phyloP scores from a whole-genome alignment of 2,113 vertebrate species.

The Pimephales promelas region DNA sequence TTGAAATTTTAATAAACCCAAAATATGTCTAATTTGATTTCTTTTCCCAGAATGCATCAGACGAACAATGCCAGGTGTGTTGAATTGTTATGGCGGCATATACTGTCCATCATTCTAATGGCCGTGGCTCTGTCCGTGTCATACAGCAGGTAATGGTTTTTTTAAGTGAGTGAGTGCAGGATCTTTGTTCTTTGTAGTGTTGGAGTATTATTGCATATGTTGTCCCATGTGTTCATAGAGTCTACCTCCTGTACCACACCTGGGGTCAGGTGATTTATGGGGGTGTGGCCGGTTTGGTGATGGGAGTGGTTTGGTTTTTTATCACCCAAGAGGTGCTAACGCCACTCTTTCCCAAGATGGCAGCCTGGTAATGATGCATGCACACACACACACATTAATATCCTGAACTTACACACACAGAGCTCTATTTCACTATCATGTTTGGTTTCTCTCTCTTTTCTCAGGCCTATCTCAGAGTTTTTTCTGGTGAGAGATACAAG shows the following conservation, averaged over 20 bases:
- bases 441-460: neutral
- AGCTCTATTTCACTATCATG: neutral
- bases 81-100: constrained; percentile 95
- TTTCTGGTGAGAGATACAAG: constrained; percentile 98
- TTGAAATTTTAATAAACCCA: no score
- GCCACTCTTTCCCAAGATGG: constrained; percentile 96
- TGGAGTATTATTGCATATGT: neutral
- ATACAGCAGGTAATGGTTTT: constrained; percentile 89
- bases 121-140: constrained; percentile 89
- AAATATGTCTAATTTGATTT: no score
- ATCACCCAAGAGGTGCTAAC: constrained; percentile 97
- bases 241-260: constrained; percentile 97
- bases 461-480: constrained; percentile 96
- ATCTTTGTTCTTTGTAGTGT: neutral
- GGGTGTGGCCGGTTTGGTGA: constrained; percentile 84
- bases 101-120: constrained; percentile 90
- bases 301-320: constrained; percentile 92
- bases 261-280: constrained; percentile 97
- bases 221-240: constrained; percentile 72
- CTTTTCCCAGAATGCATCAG: constrained; percentile 92
- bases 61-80: constrained; percentile 98
- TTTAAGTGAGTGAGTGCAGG: neutral
- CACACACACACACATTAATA: neutral
- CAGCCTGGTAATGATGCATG: constrained; percentile 85
- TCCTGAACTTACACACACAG: neutral